Evolutionary conservation across 2,888 invertebrate genomes (phyloP), one percentile per base, ranked within the genome.

Genomic region (Ectropis crepuscularia): DNA sequence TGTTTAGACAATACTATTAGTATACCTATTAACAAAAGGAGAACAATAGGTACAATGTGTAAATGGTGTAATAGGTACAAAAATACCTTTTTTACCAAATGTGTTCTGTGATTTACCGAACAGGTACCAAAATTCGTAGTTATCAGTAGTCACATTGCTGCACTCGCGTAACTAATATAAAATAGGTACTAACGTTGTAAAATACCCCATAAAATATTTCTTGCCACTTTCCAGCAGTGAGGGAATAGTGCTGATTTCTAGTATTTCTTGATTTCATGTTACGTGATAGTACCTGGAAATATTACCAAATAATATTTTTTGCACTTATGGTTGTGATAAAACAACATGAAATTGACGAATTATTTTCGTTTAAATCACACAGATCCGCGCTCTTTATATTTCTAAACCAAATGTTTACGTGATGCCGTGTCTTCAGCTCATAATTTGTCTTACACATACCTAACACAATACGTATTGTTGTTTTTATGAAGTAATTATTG

Each of bases 271-370:
- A 64, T 63, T 60, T 63, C 51, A 53, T 63, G 41, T 77, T 77
- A 82, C 77, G 78, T 82, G 78, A 79, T 81, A 28, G 88, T 90
- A 88, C 89, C 87, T 90, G 87, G 79, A 79, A 84, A 79, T 79
- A 74, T 85, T 85, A 89, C 90, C 88, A 90, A 91, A 90, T 84
- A 85, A 79, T 81, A 81, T 86, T 86, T 81, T 87, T 89, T 90
- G 86, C 89, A 89, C 87, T 89, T 88, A 88, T 86, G 92, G 92
- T 92, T 92, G 92, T 92, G 92, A 90, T 88, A 86, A 80, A 82
- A 80, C 79, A 85, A 86, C 82, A 86, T 82, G 64, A 83, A 83
- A 85, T 89, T 88, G 85, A 88, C 85, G 73, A 73, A 78, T 45
- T 9, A 50, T 49, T 60, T 43, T 46, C 42, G 46, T 57, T 48